These are phyloP conservation scores for Herminia tarsipennalis DNA, from an alignment of 2,888 invertebrate species.

Conservation along the genomic window DNA sequence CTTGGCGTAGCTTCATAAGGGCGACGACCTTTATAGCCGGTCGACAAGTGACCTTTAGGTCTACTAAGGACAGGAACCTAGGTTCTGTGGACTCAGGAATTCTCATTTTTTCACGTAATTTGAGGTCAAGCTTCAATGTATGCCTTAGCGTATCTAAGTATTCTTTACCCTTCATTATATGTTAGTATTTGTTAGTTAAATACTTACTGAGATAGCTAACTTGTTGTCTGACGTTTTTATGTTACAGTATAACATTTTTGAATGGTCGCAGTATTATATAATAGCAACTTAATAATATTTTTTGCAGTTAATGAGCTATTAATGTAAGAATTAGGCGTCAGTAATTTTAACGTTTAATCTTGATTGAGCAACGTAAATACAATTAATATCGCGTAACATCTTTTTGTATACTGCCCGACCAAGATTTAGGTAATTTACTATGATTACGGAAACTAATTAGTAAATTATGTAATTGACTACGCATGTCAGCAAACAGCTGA, in stretches of 20 bases:
- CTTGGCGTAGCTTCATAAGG: slow-evolving; percentile 53
- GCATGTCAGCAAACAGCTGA: background rate
- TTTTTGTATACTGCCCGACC: background rate
- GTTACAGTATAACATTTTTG: no score
- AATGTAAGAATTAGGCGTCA: no score
- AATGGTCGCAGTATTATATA: no score
- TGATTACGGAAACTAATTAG: background rate
- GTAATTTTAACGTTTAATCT: no score
- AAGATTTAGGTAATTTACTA: background rate
- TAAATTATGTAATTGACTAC: background rate
- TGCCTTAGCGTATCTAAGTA: background rate
- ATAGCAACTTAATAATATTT: no score
- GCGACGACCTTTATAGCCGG: slow-evolving; percentile 67
- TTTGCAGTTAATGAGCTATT: no score
- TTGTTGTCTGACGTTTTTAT: no score
- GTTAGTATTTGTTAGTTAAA: no score
- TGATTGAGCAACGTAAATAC: background rate
- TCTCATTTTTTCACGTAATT: slow-evolving; percentile 31
- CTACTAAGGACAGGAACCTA: slow-evolving; percentile 45
- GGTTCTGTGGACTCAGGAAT: slow-evolving; percentile 16
- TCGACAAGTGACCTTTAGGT: slow-evolving; percentile 76
- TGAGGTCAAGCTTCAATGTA: slow-evolving; percentile 15
- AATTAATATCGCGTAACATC: background rate
- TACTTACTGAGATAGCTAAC: no score
- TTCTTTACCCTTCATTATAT: no score